A percentile compares a stretch with the other conserved stretches of the same genome.
Conservation (phyloP, 2,797 vertebrate species). For the Megaceryle alcyon region DNA sequence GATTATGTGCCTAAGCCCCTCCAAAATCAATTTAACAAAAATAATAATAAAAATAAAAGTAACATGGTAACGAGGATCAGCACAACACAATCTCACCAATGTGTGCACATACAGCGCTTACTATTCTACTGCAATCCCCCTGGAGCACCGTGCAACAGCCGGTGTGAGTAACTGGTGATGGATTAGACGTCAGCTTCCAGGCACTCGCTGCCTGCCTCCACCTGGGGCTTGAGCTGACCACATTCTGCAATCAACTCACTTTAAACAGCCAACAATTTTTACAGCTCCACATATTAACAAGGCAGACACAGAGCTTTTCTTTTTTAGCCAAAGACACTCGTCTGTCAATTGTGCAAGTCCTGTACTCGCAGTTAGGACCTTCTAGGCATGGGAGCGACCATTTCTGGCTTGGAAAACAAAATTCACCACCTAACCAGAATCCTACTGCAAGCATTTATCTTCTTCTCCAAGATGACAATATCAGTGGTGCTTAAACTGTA, state of each 20-base stretch:
- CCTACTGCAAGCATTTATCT: not conserved
- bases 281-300: not conserved
- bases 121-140: not conserved
- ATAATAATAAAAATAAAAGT: not conserved
- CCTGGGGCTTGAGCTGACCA: not conserved
- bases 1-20: not conserved
- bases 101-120: not conserved
- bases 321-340: not conserved
- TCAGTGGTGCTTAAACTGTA: not conserved
- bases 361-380: not conserved
- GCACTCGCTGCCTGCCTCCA: not conserved
- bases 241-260: not conserved
- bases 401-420: not conserved
- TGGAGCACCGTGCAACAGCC: not conserved
- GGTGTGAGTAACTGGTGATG: accelerated
- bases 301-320: not conserved
- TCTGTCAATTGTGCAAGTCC: not conserved
- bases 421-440: not conserved
- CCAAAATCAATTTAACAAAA: not conserved
- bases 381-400: not conserved
- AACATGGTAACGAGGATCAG: not conserved
- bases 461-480: not conserved
- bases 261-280: not conserved
- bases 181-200: not conserved
- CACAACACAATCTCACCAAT: not conserved